These are phyloP conservation scores for Opisthocomus hoazin DNA, from an alignment of 2,113 vertebrate species.

Conservation along the genomic window DNA sequence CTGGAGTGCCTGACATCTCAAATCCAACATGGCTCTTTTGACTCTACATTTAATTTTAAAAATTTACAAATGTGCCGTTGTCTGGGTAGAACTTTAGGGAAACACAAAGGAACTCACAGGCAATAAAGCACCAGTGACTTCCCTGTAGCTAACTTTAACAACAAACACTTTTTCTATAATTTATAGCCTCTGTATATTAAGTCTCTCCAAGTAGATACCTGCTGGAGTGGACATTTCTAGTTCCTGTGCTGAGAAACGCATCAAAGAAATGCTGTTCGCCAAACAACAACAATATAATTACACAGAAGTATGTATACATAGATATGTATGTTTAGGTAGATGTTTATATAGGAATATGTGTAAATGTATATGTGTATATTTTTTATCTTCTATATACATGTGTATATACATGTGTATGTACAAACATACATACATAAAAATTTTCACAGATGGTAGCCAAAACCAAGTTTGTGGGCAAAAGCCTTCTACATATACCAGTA, in stretches of 20 bases:
- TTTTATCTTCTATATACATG: neutral
- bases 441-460: neutral
- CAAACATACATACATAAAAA: neutral
- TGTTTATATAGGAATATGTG: neutral
- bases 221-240: neutral
- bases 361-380: neutral
- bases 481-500: neutral
- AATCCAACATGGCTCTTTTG: neutral
- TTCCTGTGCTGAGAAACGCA: neutral
- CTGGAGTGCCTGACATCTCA: neutral
- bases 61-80: slow-evolving; percentile 8
- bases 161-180: slow-evolving; percentile 38
- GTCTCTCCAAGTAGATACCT: neutral
- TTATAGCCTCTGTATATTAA: slow-evolving; percentile 8
- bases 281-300: neutral
- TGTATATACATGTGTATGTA: too few relatives aligned
- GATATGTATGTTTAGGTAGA: neutral
- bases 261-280: neutral
- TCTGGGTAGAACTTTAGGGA: slow-evolving; percentile 44
- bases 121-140: slow-evolving; percentile 62
- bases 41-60: slow-evolving; percentile 28
- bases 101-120: slow-evolving; percentile 10
- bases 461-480: neutral
- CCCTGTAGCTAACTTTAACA: slow-evolving; percentile 49
- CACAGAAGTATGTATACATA: neutral